phyloP scores from a whole-genome alignment of 1,140 invertebrate genomes.

The Cotesia typhae region DNA sequence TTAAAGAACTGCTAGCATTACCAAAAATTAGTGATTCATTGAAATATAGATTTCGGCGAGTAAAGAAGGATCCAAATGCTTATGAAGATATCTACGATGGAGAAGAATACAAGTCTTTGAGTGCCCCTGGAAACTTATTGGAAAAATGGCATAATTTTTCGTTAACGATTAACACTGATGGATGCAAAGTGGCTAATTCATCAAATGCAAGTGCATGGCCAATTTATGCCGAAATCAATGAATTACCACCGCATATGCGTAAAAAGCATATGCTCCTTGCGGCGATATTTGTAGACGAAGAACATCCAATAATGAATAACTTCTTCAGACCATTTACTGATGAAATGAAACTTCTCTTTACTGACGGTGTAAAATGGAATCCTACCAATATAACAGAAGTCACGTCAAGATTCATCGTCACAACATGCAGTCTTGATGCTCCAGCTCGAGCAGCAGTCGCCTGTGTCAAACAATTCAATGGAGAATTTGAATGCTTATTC shows the following conservation, averaged over 20 bases:
- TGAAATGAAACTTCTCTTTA: no score
- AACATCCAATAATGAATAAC: no score
- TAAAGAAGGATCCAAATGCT: slow-evolving; percentile 23
- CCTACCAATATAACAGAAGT: slow-evolving; percentile 9
- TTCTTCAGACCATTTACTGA: no score
- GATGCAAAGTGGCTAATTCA: slow-evolving; percentile 29
- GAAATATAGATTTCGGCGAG: slow-evolving; percentile 16
- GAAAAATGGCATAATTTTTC: slow-evolving; percentile 26
- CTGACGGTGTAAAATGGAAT: no score
- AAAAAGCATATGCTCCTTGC: no score
- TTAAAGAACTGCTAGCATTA: slow-evolving; percentile 18
- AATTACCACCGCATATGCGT: no score
- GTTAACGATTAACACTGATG: slow-evolving; percentile 32
- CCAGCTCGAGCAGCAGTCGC: slow-evolving; percentile 10
- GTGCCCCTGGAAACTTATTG: neutral
- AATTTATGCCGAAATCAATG: slow-evolving; percentile 22
- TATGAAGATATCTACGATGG: slow-evolving; percentile 32
- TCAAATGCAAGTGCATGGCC: slow-evolving; percentile 35
- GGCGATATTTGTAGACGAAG: no score
- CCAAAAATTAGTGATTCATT: slow-evolving; percentile 12
- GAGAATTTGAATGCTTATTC: slow-evolving; percentile 22
- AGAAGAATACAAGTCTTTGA: slow-evolving; percentile 6
- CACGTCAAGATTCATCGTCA: slow-evolving; percentile 13
- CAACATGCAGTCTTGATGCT: slow-evolving; percentile 12
- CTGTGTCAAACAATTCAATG: slow-evolving; percentile 23